These are phyloP conservation scores for Cataglyphis albicans DNA, from an alignment of 2,888 invertebrate genomes.

Conservation along the genomic window DNA sequence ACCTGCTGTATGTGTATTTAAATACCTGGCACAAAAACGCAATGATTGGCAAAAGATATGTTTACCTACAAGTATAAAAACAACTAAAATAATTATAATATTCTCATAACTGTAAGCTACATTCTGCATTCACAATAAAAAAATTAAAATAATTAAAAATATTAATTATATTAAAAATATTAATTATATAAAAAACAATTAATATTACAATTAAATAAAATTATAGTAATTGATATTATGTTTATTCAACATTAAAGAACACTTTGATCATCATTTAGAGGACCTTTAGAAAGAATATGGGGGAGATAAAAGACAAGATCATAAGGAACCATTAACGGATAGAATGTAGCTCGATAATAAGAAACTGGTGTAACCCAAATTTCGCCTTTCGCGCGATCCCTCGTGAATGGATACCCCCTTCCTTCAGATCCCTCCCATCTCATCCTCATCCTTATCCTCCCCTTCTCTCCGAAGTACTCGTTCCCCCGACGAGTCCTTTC, in stretches of 20 bases:
- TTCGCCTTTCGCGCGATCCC: constrained; percentile 46
- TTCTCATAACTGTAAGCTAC: too few relatives aligned
- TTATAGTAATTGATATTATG: neutral
- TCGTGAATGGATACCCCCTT: constrained; percentile 65
- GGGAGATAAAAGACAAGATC: neutral
- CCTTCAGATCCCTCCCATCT: neutral
- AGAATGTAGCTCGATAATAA: neutral
- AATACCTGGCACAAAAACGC: neutral
- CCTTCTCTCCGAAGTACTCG: constrained; percentile 15
- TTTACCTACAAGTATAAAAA: neutral
- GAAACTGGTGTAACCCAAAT: constrained; percentile 54
- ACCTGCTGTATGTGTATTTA: neutral
- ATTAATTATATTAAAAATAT: too few relatives aligned
- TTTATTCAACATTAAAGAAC: neutral
- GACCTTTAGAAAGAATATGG: neutral
- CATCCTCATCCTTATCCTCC: neutral
- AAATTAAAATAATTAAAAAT: too few relatives aligned
- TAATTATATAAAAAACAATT: too few relatives aligned
- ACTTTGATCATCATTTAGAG: too few relatives aligned
- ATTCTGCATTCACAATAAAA: too few relatives aligned
- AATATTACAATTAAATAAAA: neutral
- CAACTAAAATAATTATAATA: too few relatives aligned
- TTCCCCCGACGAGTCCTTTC: constrained; percentile 66
- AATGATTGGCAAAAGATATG: neutral
- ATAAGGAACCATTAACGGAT: neutral